Evolutionary conservation across 2,888 invertebrate genomes (phyloP).

Genomic region (Coleophora flavipennella): DNA sequence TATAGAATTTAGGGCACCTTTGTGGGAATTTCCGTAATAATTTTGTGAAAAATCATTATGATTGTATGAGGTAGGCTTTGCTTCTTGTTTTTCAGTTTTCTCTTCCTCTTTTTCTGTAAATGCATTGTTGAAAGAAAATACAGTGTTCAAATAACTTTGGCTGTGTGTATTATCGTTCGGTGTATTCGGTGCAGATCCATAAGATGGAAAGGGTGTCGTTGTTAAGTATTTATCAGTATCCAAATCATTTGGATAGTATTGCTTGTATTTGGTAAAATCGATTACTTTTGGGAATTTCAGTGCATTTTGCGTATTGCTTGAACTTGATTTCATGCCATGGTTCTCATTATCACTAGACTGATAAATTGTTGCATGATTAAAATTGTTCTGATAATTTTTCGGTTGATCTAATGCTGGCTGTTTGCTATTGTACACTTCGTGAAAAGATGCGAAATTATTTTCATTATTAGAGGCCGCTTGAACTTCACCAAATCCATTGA

Average conservation of each 20-base stretch:
- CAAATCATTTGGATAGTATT: constrained; percentile 40
- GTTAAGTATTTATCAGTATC: constrained; percentile 32
- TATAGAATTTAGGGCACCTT: constrained; percentile 16
- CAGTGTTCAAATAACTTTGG: constrained; percentile 24
- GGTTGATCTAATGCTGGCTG: constrained; percentile 1
- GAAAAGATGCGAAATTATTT: constrained; percentile 27
- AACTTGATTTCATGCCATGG: constrained; percentile 22
- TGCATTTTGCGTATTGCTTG: constrained; percentile 23
- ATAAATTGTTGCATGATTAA: constrained; percentile 27
- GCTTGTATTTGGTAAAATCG: constrained; percentile 51
- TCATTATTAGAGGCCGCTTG: constrained; percentile 12
- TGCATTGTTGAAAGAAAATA: constrained; percentile 20
- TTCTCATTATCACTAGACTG: constrained; percentile 28
- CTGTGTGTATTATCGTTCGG: constrained; percentile 24
- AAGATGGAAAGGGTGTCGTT: constrained; percentile 26
- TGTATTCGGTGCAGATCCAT: constrained; percentile 22
- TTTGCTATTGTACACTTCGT: constrained; percentile 15
- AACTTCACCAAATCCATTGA: constrained; percentile 18
- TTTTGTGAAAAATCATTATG: constrained; percentile 25
- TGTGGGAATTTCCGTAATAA: constrained; percentile 21
- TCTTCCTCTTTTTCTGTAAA: constrained; percentile 28
- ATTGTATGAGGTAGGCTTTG: constrained; percentile 22
- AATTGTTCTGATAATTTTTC: constrained; percentile 28
- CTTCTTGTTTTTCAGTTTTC: constrained; percentile 21
- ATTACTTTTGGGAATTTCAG: constrained; percentile 49